Evolutionary conservation across 2,113 vertebrate species (phyloP).

Genomic region (Cebus imitator): DNA sequence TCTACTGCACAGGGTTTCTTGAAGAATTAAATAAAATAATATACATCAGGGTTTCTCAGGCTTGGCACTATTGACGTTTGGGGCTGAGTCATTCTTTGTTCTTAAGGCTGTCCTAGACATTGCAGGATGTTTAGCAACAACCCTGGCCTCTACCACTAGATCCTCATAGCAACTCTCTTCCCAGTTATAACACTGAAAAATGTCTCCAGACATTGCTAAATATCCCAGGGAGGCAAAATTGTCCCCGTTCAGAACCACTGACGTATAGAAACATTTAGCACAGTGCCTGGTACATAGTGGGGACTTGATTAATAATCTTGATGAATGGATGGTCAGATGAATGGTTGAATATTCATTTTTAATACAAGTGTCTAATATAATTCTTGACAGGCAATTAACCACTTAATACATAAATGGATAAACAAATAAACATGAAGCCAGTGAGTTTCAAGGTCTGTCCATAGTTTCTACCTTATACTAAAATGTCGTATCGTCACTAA

Average conservation of each 20-base stretch:
- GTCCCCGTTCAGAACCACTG: background rate
- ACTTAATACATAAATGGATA: background rate
- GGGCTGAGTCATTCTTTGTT: background rate
- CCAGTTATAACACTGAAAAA: background rate
- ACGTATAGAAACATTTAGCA: background rate
- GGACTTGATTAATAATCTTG: background rate
- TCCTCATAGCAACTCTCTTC: background rate
- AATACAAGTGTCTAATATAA: background rate
- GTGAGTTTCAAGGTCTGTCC: background rate
- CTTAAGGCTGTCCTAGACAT: background rate
- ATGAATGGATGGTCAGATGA: background rate
- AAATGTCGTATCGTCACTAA: conserved; percentile 5
- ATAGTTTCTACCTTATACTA: background rate
- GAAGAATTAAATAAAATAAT: background rate
- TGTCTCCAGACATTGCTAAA: background rate
- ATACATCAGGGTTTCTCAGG: background rate
- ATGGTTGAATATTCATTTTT: background rate
- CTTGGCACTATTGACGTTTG: background rate
- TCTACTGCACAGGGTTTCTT: background rate
- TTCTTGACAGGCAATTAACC: background rate
- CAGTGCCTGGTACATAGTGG: background rate
- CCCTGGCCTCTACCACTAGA: background rate
- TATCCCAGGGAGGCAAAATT: background rate
- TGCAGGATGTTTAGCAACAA: background rate
- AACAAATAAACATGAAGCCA: background rate